Conservation (phyloP, 2,113 vertebrate genomes). For the Gracilinanus agilis region DNA sequence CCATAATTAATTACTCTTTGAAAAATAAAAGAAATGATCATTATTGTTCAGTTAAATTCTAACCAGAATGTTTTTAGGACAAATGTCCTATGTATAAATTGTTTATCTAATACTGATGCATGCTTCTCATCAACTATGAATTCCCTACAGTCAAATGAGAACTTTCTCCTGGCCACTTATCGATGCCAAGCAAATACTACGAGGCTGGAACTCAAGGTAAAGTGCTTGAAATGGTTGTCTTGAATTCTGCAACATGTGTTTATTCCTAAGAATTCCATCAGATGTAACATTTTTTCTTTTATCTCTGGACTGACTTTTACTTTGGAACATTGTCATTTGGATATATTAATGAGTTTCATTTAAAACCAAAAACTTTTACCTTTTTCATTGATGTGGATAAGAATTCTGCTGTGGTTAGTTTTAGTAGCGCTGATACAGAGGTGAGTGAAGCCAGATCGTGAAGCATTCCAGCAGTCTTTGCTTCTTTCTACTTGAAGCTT, state of each 20-base stretch:
- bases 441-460: no score
- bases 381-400: constrained; percentile 95
- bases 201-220: constrained; percentile 97
- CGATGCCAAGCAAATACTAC: constrained; percentile 98
- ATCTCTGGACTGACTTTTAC: constrained; percentile 11
- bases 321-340: constrained; percentile 6
- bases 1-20: neutral
- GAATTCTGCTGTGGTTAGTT: constrained; percentile 98
- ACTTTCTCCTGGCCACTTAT: constrained; percentile 97
- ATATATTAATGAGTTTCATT: neutral
- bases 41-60: neutral
- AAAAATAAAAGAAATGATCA: neutral
- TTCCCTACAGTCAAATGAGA: constrained; percentile 90
- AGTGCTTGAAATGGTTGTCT: neutral
- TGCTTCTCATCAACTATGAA: constrained; percentile 60
- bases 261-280: neutral
- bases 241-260: neutral
- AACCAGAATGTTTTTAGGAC: neutral
- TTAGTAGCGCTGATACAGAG: constrained; percentile 97
- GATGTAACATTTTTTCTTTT: neutral
- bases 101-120: constrained; percentile 23
- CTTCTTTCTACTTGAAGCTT: neutral
- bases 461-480: neutral
- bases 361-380: neutral
- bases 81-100: constrained; percentile 5